These are phyloP conservation scores for Brachyhypopomus gauderio DNA, from an alignment of 2,113 vertebrate genomes.

Conservation along the genomic window DNA sequence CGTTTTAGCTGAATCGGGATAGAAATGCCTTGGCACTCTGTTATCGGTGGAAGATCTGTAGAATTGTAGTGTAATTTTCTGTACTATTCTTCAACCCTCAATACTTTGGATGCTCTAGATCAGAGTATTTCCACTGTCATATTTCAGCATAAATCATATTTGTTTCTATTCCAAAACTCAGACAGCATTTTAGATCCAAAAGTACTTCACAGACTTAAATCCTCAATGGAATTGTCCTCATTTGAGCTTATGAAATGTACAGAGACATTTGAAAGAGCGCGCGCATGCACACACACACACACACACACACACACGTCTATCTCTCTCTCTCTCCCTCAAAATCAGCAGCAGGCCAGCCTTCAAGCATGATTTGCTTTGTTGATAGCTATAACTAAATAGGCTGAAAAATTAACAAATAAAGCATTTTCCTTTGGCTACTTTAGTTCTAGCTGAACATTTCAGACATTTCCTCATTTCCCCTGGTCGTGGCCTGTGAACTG, in stretches of 20 bases:
- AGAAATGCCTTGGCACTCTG: not conserved
- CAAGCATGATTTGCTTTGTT: not conserved
- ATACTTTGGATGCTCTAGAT: not conserved
- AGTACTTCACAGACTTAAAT: not conserved
- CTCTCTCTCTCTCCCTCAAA: not conserved
- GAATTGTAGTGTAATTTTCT: slow-evolving; percentile 7
- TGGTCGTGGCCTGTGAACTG: not conserved
- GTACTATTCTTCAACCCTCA: not conserved
- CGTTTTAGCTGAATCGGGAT: not conserved
- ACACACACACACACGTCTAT: too few species aligned
- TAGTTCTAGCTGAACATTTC: too few species aligned
- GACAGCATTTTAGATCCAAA: not conserved
- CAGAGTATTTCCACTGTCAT: not conserved
- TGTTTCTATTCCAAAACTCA: not conserved
- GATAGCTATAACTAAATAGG: not conserved
- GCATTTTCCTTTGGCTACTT: not conserved
- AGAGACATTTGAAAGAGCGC: not conserved
- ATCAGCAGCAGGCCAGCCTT: not conserved
- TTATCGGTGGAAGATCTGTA: not conserved
- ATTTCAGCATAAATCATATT: slow-evolving; percentile 18
- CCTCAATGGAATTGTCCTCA: not conserved
- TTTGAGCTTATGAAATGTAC: not conserved
- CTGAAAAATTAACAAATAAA: not conserved
- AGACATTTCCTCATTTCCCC: too few species aligned
- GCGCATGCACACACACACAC: too few species aligned